These are phyloP conservation scores for Meganola albula DNA, from an alignment of 2,888 invertebrate genomes.

Conservation along the genomic window DNA sequence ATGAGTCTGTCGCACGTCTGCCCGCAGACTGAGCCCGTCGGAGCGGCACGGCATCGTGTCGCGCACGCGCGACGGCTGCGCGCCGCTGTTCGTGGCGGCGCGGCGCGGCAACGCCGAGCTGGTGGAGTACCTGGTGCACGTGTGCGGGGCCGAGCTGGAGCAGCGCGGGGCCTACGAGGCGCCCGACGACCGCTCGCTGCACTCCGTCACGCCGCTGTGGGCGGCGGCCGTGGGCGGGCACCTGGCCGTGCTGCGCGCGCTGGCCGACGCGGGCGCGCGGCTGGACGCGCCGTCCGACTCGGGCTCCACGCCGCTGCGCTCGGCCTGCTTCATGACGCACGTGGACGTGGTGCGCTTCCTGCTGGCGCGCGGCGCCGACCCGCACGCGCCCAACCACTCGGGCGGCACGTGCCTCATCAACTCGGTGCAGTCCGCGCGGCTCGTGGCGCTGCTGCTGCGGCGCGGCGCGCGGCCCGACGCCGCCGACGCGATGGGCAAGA, in stretches of 20 bases:
- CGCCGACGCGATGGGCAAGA: conserved; percentile 91
- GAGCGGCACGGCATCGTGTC: conserved; percentile 82
- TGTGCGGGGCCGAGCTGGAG: conserved; percentile 90
- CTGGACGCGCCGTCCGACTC: conserved; percentile 93
- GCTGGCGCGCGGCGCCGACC: conserved; percentile 88
- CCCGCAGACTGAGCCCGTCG: conserved; percentile 70
- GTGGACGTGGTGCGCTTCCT: conserved; percentile 86
- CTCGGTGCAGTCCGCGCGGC: conserved; percentile 89
- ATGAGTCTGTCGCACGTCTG: no score
- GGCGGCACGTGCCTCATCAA: conserved; percentile 97
- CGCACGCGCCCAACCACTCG: conserved; percentile 90
- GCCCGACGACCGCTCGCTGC: conserved; percentile 87
- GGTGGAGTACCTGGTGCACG: conserved; percentile 89
- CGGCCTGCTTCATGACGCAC: conserved; percentile 96
- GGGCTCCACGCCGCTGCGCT: conserved; percentile 92
- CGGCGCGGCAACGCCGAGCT: conserved; percentile 89
- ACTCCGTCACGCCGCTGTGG: conserved; percentile 94
- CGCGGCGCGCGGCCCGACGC: conserved; percentile 91
- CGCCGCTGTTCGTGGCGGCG: conserved; percentile 88
- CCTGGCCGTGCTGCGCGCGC: conserved; percentile 84
- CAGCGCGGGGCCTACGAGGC: conserved; percentile 89
- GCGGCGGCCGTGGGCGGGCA: conserved; percentile 93
- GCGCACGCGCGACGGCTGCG: conserved; percentile 85
- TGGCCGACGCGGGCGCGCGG: conserved; percentile 88
- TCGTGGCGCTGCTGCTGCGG: conserved; percentile 87